A percentile compares a stretch with the other conserved stretches of the same genome.
These are phyloP conservation scores for Laspeyria flexula DNA, from an alignment of 2,888 invertebrate genomes.

Conservation along the genomic window DNA sequence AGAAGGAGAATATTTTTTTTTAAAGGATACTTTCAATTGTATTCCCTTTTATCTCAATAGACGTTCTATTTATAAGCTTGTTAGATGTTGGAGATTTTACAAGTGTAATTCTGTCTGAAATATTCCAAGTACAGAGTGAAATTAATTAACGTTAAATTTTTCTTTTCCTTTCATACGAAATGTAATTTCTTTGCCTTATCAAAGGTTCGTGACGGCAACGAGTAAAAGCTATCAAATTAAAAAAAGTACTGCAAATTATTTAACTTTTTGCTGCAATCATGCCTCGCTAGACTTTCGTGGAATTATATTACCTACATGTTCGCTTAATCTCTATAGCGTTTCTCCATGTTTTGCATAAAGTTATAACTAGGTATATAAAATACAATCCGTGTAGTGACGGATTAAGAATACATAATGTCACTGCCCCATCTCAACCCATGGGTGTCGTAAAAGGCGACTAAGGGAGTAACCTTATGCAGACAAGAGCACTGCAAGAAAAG, in stretches of 20 bases:
- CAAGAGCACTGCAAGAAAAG: too few species aligned
- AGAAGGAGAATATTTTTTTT: too few species aligned
- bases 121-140: neutral
- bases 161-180: constrained; percentile 20
- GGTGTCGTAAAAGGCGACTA: too few species aligned
- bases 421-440: too few species aligned
- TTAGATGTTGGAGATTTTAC: too few species aligned
- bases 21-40: too few species aligned
- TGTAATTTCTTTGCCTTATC: constrained; percentile 14
- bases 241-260: constrained; percentile 43
- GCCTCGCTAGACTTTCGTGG: constrained; percentile 57
- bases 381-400: too few species aligned
- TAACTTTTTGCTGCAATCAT: constrained; percentile 41
- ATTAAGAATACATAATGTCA: too few species aligned
- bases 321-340: constrained; percentile 19
- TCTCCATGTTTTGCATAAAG: constrained; percentile 4
- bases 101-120: neutral
- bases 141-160: constrained; percentile 6
- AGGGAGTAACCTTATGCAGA: too few species aligned
- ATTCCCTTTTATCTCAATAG: too few species aligned
- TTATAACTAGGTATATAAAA: too few species aligned
- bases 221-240: constrained; percentile 53
- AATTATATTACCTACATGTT: constrained; percentile 37
- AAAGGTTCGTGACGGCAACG: constrained; percentile 54
- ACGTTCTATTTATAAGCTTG: too few species aligned